Percentiles rank a stretch among this genome's conserved stretches.
Evolutionary conservation across 2,113 vertebrate genomes (phyloP).

Genomic region (Lepus americanus): DNA sequence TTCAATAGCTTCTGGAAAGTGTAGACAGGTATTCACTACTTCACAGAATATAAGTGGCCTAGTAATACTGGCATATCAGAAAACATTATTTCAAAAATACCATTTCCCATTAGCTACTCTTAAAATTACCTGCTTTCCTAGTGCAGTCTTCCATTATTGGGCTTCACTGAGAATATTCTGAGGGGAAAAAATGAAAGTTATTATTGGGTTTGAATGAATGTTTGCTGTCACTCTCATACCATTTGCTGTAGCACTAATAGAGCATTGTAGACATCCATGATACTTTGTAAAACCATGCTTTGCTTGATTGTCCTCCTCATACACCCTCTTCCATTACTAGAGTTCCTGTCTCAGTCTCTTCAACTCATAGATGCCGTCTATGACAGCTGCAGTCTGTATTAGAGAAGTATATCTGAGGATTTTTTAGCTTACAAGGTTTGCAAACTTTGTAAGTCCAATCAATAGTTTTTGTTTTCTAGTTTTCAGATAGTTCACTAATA

Average conservation of each 20-base stretch:
- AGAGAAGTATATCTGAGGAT: not conserved
- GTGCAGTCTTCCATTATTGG: not conserved
- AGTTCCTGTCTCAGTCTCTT: not conserved
- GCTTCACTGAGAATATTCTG: not conserved
- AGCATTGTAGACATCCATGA: not conserved
- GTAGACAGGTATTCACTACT: not conserved
- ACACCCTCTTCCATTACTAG: not conserved
- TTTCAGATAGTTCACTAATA: not conserved
- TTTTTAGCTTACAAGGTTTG: not conserved
- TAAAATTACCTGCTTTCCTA: not conserved
- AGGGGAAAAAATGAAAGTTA: not conserved
- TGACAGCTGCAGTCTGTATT: not conserved
- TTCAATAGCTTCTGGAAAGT: constrained; percentile 10
- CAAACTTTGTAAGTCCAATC: not conserved
- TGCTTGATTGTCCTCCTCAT: not conserved
- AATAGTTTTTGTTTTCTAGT: not conserved
- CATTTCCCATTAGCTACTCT: not conserved
- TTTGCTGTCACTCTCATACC: not conserved
- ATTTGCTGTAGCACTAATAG: not conserved
- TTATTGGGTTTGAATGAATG: not conserved
- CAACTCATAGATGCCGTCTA: not conserved
- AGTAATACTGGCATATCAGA: not conserved
- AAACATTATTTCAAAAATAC: not conserved
- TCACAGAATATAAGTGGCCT: not conserved
- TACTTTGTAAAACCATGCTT: not conserved